Percentiles rank a stretch among this genome's conserved stretches.
Evolutionary conservation across 2,113 vertebrate species (phyloP).

Genomic region (Labeo catla): DNA sequence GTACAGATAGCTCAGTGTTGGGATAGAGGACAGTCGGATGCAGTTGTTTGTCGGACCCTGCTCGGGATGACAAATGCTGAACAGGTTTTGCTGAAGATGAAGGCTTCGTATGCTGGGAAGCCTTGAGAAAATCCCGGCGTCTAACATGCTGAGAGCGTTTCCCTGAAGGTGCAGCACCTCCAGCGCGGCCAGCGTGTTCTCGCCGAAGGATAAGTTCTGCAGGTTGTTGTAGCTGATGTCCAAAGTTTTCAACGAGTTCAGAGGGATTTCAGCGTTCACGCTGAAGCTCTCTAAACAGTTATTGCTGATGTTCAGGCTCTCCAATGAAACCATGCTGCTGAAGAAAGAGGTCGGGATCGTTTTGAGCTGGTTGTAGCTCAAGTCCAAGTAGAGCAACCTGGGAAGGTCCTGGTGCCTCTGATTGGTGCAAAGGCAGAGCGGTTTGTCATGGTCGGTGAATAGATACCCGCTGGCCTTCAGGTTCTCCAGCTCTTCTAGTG

Average conservation of each 20-base stretch:
- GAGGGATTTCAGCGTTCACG: conserved; percentile 55
- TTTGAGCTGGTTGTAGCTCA: conserved; percentile 91
- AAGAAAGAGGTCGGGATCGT: conserved; percentile 81
- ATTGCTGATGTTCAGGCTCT: conserved; percentile 87
- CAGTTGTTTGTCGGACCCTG: conserved; percentile 68
- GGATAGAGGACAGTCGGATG: conserved; percentile 76
- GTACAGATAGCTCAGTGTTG: conserved; percentile 77
- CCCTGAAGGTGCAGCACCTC: conserved; percentile 81
- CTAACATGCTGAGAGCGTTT: conserved; percentile 77
- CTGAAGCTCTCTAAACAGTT: conserved; percentile 85
- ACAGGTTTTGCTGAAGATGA: conserved; percentile 82
- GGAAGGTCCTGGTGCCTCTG: conserved; percentile 63
- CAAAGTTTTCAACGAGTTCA: conserved; percentile 76
- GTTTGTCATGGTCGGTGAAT: not conserved
- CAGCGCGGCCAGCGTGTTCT: conserved; percentile 67
- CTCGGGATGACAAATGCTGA: conserved; percentile 74
- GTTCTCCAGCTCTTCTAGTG: conserved; percentile 56
- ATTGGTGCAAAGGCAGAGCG: conserved; percentile 51
- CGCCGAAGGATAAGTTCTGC: conserved; percentile 73
- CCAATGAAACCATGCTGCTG: conserved; percentile 76
- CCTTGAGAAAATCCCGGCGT: conserved; percentile 75
- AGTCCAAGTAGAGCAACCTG: conserved; percentile 82
- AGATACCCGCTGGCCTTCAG: conserved; percentile 63
- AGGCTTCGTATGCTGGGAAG: conserved; percentile 80
- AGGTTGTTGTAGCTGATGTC: conserved; percentile 87